Base-by-base conservation (phyloP, 2,113 vertebrate species). In the Potamarius usumacintae region DNA sequence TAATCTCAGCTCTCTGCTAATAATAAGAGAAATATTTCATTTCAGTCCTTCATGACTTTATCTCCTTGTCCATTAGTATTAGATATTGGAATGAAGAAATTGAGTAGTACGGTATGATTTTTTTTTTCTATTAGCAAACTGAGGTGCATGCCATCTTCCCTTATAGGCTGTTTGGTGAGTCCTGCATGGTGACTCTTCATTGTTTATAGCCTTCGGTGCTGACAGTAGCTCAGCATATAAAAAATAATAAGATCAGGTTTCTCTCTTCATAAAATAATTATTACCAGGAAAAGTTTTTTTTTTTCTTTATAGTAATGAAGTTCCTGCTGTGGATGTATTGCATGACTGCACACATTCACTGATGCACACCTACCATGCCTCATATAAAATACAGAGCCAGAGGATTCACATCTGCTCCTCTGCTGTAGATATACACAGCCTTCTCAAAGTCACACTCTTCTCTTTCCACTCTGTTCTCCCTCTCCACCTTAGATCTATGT, bases 201-300 rank as follows among this genome's bases (percentile, higher is more conserved):
- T 55, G 58, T 65, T 78, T 76, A 83, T 67, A 27, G 12, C 78
- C 60, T 77, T 65, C 12, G 3, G 48, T 42, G 58, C 69, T 67
- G 57, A 87, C 12, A 7, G 55, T 27, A 76, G 80, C 86, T 55
- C 42, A 34, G 58, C 42, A 20, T 77, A 60, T 74, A 65, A 76
- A 83, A 62, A 72, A 74, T 55, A 87, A 83, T 60, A 53, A n/a
- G 67, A 78, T 72, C 50, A n/a, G 50, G n/a, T 52, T 82, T 79
- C 55, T 74, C 42, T 69, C 67, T 83, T 78, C 22, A 88, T 88
- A 88, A 88, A 88, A 83, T 50, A 25, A 15, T 65, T 14, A 65
- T 77, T 72, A 78, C 48, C 22, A 6, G 22, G n/a, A 69, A n/a
- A 69, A 12, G 11, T 8, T 48, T 48, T 72, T 76, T 42, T 74